These are phyloP conservation scores for Calcarius lapponicus DNA, from an alignment of 2,797 vertebrate genomes.

Conservation along the genomic window DNA sequence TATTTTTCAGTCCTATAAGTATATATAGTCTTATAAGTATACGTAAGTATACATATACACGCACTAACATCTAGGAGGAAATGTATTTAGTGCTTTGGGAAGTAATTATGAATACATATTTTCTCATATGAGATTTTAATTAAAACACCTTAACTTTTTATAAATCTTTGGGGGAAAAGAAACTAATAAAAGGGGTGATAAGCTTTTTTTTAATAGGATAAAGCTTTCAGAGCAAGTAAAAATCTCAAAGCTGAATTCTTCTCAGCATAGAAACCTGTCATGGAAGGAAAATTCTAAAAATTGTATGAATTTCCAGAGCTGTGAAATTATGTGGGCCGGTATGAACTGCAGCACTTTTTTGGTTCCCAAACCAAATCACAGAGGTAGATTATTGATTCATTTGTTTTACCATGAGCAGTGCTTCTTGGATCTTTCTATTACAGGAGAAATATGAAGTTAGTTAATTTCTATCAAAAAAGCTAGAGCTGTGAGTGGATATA, in stretches of 20 bases:
- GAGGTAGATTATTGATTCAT: not conserved
- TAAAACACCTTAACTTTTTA: not conserved
- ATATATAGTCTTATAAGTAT: not conserved
- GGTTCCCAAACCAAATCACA: not conserved
- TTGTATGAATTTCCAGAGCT: not conserved
- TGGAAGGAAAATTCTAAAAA: not conserved
- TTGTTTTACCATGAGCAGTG: not conserved
- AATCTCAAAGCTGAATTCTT: not conserved
- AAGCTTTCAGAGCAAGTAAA: not conserved
- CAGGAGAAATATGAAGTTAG: not conserved
- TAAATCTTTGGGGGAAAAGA: not conserved
- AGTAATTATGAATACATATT: not conserved
- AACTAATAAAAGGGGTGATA: not conserved
- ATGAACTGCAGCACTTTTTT: not conserved
- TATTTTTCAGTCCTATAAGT: not conserved
- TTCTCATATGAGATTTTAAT: slow-evolving; percentile 1
- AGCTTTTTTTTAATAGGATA: not conserved
- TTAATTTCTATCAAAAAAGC: not conserved
- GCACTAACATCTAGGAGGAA: not conserved
- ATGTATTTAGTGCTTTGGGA: slow-evolving; percentile 5
- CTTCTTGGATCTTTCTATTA: not conserved
- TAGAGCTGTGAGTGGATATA: not conserved
- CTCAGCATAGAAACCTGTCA: not conserved
- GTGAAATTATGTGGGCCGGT: not conserved
- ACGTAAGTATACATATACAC: not conserved